Percentiles rank a stretch among this genome's conserved stretches.
phyloP scores from a whole-genome alignment of 2,113 vertebrate species.

The Chaenogobius annularis region DNA sequence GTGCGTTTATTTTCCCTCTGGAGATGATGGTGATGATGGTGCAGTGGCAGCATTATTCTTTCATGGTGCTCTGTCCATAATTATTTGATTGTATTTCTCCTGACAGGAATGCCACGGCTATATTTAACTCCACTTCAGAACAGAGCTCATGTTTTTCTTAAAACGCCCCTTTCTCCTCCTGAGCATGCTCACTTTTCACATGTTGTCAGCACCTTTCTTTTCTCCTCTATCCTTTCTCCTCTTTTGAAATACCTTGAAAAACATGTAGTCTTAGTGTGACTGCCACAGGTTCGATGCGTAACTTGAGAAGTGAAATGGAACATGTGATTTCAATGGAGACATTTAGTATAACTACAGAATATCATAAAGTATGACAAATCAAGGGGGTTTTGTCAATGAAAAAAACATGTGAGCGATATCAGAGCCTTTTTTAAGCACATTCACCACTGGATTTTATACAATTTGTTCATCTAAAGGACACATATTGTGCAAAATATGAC shows the following conservation, averaged over 20 bases:
- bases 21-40: not conserved
- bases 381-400: no score
- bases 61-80: constrained; percentile 24
- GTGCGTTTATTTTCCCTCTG: not conserved
- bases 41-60: constrained; percentile 27
- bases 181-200: constrained; percentile 50
- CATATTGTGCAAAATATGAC: no score
- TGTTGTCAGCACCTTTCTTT: constrained; percentile 31
- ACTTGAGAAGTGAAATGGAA: no score
- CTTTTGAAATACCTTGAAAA: not conserved
- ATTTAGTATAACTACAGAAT: no score
- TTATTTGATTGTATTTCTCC: constrained; percentile 31
- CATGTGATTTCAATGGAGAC: no score
- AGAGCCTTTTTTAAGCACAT: no score
- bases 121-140: constrained; percentile 45
- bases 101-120: constrained; percentile 27
- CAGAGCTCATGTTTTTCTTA: constrained; percentile 36
- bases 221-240: constrained; percentile 5
- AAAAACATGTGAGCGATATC: no score
- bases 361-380: no score
- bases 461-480: no score
- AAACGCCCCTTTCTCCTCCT: constrained; percentile 22
- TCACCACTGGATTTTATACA: no score
- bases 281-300: no score
- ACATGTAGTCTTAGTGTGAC: no score